A percentile compares a stretch with the other conserved stretches of the same genome.
phyloP scores from a whole-genome alignment of 2,797 vertebrate genomes.

The Novumbra hubbsi region DNA sequence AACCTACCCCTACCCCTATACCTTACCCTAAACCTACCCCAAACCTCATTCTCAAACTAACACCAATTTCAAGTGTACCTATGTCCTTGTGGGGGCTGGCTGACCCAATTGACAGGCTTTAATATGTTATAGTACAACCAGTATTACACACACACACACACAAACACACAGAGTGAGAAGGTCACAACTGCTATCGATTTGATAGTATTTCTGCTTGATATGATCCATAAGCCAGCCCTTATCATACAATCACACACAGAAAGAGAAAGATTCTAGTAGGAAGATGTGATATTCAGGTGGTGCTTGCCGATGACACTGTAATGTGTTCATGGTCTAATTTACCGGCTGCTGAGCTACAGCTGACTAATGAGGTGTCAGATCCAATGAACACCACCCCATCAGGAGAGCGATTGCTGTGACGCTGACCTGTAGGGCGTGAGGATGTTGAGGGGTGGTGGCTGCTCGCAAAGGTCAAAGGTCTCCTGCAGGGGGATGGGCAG shows the following conservation, averaged over 20 bases:
- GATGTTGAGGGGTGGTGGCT: constrained; percentile 96
- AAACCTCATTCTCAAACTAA: too few species aligned
- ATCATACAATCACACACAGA: constrained; percentile 16
- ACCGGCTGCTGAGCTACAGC: background rate
- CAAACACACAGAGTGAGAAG: background rate
- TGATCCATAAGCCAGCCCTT: background rate
- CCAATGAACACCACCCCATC: constrained; percentile 35
- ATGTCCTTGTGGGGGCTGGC: too few species aligned
- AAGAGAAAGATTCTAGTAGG: background rate
- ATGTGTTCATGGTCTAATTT: background rate
- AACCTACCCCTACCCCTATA: too few species aligned
- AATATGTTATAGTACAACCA: too few species aligned
- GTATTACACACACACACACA: constrained; percentile 9
- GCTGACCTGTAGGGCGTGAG: constrained; percentile 94
- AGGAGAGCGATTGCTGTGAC: background rate
- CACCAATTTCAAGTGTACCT: too few species aligned
- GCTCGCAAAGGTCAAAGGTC: constrained; percentile 90
- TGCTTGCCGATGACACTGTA: background rate
- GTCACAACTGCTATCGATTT: background rate
- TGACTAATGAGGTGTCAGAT: background rate
- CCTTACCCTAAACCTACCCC: too few species aligned
- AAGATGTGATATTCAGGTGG: background rate
- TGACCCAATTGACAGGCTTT: too few species aligned
- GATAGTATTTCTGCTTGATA: background rate
- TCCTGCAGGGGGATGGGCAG: constrained; percentile 94